phyloP scores from a whole-genome alignment of 2,888 invertebrate species.

The Sarcophaga carnaria region DNA sequence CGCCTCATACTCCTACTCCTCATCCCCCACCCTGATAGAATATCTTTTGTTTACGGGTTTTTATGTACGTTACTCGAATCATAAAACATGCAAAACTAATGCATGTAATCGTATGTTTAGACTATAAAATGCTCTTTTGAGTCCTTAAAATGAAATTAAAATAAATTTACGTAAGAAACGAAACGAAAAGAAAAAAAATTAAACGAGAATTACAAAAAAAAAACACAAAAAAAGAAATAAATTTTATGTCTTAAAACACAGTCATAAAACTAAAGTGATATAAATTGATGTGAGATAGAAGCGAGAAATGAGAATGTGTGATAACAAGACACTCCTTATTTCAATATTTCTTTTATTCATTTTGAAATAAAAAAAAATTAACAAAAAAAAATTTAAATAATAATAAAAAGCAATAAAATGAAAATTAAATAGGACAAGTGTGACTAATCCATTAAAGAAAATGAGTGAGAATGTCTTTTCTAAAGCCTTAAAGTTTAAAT shows the following conservation, averaged over 20 bases:
- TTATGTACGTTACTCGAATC: conserved; percentile 34
- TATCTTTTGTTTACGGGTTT: not conserved
- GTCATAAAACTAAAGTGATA: conserved; percentile 68
- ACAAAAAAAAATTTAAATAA: not conserved
- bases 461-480: not conserved
- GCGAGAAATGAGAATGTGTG: conserved; percentile 42
- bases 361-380: not conserved
- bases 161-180: conserved; percentile 66
- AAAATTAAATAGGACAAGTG: conserved; percentile 55
- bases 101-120: conserved; percentile 67
- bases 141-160: conserved; percentile 73
- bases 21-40: not conserved
- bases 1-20: not conserved
- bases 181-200: conserved; percentile 10
- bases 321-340: conserved; percentile 68
- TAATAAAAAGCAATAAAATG: conserved; percentile 7
- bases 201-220: not conserved
- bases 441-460: conserved; percentile 52
- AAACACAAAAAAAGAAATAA: conserved; percentile 4
- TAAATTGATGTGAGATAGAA: conserved; percentile 45
- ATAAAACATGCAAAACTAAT: conserved; percentile 70
- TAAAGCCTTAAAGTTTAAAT: not conserved
- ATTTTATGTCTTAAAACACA: conserved; percentile 61
- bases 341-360: conserved; percentile 33
- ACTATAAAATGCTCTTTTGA: conserved; percentile 68